Percentiles rank a stretch among this genome's conserved stretches.
Evolutionary conservation across 2,888 invertebrate genomes (phyloP).

Genomic region (Drosophila monieri): DNA sequence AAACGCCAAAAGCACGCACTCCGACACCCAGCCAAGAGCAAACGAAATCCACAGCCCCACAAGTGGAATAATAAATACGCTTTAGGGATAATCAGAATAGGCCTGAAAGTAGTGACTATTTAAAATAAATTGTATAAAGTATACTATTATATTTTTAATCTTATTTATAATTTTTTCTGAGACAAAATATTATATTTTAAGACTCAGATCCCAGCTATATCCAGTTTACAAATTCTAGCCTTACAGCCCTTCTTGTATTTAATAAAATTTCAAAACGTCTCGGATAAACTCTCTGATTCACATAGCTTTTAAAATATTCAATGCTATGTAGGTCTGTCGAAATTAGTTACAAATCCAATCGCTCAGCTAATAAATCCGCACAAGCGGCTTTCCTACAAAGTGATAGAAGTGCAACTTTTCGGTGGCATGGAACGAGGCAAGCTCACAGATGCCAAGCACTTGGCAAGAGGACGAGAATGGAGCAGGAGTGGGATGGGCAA

Average conservation of each 20-base stretch:
- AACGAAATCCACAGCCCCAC: constrained; percentile 2
- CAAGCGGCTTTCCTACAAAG: constrained; percentile 28
- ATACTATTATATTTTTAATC: too few relatives aligned
- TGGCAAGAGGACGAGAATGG: constrained; percentile 8
- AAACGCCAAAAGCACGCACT: constrained; percentile 67
- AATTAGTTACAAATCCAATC: constrained; percentile 24
- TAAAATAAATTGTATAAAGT: too few relatives aligned
- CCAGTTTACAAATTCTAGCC: too few relatives aligned
- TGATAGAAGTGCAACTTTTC: constrained; percentile 54
- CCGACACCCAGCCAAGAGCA: constrained; percentile 37
- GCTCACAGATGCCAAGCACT: constrained; percentile 54
- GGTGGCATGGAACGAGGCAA: constrained; percentile 22
- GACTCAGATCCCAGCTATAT: too few relatives aligned
- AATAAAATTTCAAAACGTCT: not conserved
- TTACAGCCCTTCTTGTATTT: not conserved
- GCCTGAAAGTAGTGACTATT: too few relatives aligned
- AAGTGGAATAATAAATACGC: constrained; percentile 11
- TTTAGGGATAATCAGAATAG: not conserved
- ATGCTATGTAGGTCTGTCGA: not conserved
- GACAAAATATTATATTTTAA: too few relatives aligned
- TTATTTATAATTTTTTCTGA: too few relatives aligned
- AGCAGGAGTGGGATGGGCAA: not conserved
- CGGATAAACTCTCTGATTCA: not conserved
- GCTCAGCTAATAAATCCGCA: constrained; percentile 30
- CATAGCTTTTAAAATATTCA: not conserved